A percentile compares a stretch with the other conserved stretches of the same genome.
Conservation (phyloP, 2,888 invertebrate species). For the Hololepta plana region DNA sequence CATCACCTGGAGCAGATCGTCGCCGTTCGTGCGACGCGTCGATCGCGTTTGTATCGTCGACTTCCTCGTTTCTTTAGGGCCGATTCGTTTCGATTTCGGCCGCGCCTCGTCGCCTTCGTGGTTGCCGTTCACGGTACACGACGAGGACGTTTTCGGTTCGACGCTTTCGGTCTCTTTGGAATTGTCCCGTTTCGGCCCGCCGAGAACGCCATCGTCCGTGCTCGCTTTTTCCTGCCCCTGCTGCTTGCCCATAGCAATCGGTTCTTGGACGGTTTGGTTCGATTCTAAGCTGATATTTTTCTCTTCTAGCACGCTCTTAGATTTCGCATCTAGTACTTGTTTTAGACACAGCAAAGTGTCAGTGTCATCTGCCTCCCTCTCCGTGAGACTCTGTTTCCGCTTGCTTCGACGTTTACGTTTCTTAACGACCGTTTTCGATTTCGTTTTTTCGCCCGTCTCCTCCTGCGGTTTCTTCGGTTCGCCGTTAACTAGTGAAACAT, state of each 20-base stretch:
- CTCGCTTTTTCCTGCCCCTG: slow-evolving; percentile 1
- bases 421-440: slow-evolving; percentile 4
- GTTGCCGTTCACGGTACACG: neutral
- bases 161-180: slow-evolving; percentile 3
- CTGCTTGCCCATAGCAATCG: too few relatives aligned
- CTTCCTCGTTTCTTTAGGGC: slow-evolving; percentile 1
- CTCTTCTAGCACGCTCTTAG: slow-evolving; percentile 1
- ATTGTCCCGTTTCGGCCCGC: neutral
- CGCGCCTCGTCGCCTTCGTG: neutral
- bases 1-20: neutral
- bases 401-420: slow-evolving; percentile 5
- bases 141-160: too few relatives aligned
- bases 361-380: slow-evolving; percentile 1
- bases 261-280: neutral
- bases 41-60: slow-evolving; percentile 1
- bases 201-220: neutral
- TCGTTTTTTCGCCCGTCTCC: too few relatives aligned
- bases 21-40: neutral
- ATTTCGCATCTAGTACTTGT: neutral
- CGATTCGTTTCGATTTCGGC: neutral
- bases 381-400: slow-evolving; percentile 7
- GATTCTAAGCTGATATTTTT: neutral
- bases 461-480: too few relatives aligned
- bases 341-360: neutral
- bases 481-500: too few relatives aligned